A percentile compares a stretch with the other conserved stretches of the same genome.
phyloP scores from a whole-genome alignment of 2,888 invertebrate genomes.

The Achlya flavicornis region DNA sequence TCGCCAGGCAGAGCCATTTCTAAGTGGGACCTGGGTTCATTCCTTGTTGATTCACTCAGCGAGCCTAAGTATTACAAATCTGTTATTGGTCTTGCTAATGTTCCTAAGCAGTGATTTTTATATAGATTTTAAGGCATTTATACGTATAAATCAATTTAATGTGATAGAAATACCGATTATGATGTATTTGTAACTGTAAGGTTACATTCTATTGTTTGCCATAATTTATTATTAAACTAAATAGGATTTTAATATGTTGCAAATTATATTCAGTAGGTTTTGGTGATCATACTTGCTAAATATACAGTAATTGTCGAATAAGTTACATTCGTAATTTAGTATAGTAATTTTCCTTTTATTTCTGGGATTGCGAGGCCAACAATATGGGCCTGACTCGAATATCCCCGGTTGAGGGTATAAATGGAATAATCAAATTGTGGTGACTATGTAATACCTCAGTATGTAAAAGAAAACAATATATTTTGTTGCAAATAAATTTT shows the following conservation, averaged over 20 bases:
- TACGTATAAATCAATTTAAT: neutral
- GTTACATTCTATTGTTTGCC: neutral
- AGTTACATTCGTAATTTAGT: too few relatives aligned
- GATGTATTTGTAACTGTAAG: neutral
- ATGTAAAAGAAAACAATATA: slow-evolving; percentile 22
- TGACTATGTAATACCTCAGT: slow-evolving; percentile 11
- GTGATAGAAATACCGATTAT: neutral
- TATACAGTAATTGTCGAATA: neutral
- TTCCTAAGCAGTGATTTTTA: slow-evolving; percentile 41
- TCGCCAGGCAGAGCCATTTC: slow-evolving; percentile 88
- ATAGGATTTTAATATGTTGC: neutral
- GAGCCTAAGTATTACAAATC: slow-evolving; percentile 86
- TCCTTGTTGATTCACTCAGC: slow-evolving; percentile 88
- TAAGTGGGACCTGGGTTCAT: slow-evolving; percentile 90
- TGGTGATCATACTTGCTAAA: neutral
- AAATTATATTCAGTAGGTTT: neutral
- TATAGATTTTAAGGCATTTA: neutral
- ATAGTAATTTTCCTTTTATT: neutral
- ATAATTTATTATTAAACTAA: neutral
- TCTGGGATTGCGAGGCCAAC: too few relatives aligned
- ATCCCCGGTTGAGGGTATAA: neutral
- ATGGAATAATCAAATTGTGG: neutral
- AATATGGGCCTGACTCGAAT: too few relatives aligned
- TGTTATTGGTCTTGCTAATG: slow-evolving; percentile 70
- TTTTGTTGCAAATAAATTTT: slow-evolving; percentile 51